Evolutionary conservation across 2,113 vertebrate species (phyloP).

Genomic region (Agelaius tricolor): DNA sequence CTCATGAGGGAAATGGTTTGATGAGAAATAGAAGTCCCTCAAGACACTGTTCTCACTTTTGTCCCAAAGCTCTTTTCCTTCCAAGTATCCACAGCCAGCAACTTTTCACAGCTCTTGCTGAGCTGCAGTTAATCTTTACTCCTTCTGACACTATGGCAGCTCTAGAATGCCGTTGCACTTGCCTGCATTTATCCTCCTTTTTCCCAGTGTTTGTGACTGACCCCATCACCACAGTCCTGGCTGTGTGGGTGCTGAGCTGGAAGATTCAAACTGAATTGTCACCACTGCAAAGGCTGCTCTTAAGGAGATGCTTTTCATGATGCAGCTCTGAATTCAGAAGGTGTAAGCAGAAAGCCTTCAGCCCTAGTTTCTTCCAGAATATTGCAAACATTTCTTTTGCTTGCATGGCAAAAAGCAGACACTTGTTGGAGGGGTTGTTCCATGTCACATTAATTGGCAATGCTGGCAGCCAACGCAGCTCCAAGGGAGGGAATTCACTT

Average conservation of each 20-base stretch:
- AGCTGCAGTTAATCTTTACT: neutral
- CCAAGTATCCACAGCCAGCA: neutral
- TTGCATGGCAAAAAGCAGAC: neutral
- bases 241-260: neutral
- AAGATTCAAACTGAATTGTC: neutral
- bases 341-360: neutral
- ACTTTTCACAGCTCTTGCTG: neutral
- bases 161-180: neutral
- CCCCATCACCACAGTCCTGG: neutral
- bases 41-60: neutral
- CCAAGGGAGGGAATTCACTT: neutral
- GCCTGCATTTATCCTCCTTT: neutral
- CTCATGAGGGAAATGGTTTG: neutral
- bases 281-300: neutral
- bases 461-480: rapidly evolving
- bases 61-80: neutral
- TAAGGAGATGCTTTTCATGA: neutral
- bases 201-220: neutral
- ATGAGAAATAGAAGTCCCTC: neutral
- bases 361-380: neutral
- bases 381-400: neutral
- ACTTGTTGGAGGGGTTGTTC: neutral
- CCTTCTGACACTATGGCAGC: neutral
- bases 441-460: neutral
- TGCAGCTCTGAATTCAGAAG: neutral